Evolutionary conservation across 2,797 vertebrate species (phyloP).

Genomic region (Oryzias sinensis): DNA sequence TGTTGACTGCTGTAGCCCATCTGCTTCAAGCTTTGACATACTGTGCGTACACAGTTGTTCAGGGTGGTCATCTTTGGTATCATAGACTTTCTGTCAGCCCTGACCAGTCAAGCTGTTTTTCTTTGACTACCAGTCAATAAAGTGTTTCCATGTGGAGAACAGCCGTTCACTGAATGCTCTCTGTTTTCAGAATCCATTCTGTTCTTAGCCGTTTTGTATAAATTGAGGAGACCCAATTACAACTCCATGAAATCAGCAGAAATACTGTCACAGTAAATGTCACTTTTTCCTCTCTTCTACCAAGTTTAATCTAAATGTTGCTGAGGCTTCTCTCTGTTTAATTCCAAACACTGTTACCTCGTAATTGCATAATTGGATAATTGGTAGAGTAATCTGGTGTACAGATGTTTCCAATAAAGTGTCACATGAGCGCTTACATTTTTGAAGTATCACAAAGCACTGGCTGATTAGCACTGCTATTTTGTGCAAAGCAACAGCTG

Average conservation of each 20-base stretch:
- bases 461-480: background rate
- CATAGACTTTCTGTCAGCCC: slow-evolving; percentile 16
- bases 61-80: slow-evolving; percentile 5
- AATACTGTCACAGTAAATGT: slow-evolving; percentile 7
- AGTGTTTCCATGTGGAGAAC: slow-evolving; percentile 1
- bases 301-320: background rate
- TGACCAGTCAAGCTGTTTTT: slow-evolving; percentile 14
- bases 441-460: background rate
- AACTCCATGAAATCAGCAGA: slow-evolving; percentile 9
- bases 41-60: slow-evolving; percentile 2
- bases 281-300: background rate
- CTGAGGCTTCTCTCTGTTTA: background rate
- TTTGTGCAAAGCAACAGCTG: background rate
- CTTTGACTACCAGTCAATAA: slow-evolving; percentile 11
- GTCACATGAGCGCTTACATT: background rate
- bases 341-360: background rate
- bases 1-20: background rate
- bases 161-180: slow-evolving; percentile 3
- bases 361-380: background rate
- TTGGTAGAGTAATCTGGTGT: background rate
- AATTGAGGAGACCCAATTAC: background rate
- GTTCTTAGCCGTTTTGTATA: background rate
- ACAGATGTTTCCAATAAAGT: background rate
- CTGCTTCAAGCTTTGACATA: slow-evolving; percentile 1
- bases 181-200: background rate